Evolutionary conservation across 1,140 invertebrate species (phyloP).

Genomic region (Brachionus angularis): DNA sequence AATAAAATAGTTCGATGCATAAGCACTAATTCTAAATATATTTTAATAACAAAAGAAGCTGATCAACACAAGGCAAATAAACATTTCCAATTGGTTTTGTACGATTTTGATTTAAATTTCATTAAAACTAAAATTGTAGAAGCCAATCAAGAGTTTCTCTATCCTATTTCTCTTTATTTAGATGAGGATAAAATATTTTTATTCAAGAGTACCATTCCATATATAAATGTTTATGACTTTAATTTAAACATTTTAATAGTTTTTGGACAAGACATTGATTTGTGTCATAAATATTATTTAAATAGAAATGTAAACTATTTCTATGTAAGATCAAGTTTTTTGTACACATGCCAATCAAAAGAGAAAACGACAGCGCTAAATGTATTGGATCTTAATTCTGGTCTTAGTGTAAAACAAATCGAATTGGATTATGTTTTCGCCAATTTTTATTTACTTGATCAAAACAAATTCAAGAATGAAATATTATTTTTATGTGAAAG

Average conservation of each 20-base stretch:
- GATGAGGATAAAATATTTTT: slow-evolving; percentile 23
- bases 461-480: slow-evolving; percentile 15
- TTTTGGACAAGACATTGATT: slow-evolving; percentile 29
- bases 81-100: slow-evolving; percentile 14
- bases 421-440: slow-evolving; percentile 9
- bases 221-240: slow-evolving; percentile 33
- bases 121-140: slow-evolving; percentile 1
- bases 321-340: neutral
- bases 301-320: slow-evolving; percentile 20
- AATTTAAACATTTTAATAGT: slow-evolving; percentile 23
- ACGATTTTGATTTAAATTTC: neutral
- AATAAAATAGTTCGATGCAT: slow-evolving; percentile 5
- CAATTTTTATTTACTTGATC: slow-evolving; percentile 4
- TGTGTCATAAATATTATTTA: slow-evolving; percentile 4
- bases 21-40: slow-evolving; percentile 6
- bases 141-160: neutral
- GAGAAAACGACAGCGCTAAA: neutral
- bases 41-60: neutral
- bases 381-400: neutral
- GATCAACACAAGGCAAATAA: neutral
- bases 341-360: neutral
- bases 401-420: neutral
- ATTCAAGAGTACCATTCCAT: slow-evolving; percentile 14
- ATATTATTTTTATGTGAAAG: neutral
- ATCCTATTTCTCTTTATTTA: neutral